Percentiles rank a stretch among this genome's conserved stretches.
phyloP scores from a whole-genome alignment of 2,797 vertebrate genomes.

The Hoplostethus atlanticus region DNA sequence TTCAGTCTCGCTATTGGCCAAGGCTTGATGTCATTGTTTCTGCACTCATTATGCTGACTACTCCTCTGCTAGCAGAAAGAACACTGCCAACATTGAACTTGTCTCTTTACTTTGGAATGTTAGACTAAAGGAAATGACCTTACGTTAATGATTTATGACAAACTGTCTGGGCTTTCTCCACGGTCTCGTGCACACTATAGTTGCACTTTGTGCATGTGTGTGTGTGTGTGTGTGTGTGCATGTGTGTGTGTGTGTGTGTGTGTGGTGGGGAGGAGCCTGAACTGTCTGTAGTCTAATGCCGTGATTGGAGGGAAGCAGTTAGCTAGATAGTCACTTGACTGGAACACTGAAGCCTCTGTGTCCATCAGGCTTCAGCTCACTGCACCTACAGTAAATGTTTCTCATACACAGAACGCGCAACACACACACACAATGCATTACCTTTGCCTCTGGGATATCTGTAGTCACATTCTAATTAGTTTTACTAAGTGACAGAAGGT shows the following conservation, averaged over 20 bases:
- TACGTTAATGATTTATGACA: slow-evolving; percentile 26
- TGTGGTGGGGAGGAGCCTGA: slow-evolving; percentile 17
- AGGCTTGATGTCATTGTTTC: slow-evolving; percentile 4
- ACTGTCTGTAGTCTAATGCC: slow-evolving; percentile 55
- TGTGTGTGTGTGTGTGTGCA: background rate
- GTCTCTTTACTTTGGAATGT: background rate
- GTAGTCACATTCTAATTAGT: slow-evolving; percentile 43
- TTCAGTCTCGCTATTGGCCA: slow-evolving; percentile 17
- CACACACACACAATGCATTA: slow-evolving; percentile 11
- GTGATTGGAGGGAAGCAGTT: slow-evolving; percentile 72
- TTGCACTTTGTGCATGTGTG: background rate
- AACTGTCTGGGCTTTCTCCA: slow-evolving; percentile 29
- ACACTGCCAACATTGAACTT: background rate
- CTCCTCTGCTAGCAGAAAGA: background rate
- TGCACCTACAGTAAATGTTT: slow-evolving; percentile 12
- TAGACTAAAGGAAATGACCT: background rate
- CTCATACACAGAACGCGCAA: slow-evolving; percentile 25
- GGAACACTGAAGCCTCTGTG: slow-evolving; percentile 78
- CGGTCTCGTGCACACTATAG: slow-evolving; percentile 29
- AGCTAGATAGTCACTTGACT: slow-evolving; percentile 82
- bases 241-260: slow-evolving; percentile 6
- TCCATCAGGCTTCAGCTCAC: slow-evolving; percentile 48
- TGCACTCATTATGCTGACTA: background rate
- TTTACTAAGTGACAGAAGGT: slow-evolving; percentile 26
- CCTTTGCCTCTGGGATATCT: slow-evolving; percentile 14